phyloP scores from a whole-genome alignment of 2,797 vertebrate species.

The Poliocrania exsul region DNA sequence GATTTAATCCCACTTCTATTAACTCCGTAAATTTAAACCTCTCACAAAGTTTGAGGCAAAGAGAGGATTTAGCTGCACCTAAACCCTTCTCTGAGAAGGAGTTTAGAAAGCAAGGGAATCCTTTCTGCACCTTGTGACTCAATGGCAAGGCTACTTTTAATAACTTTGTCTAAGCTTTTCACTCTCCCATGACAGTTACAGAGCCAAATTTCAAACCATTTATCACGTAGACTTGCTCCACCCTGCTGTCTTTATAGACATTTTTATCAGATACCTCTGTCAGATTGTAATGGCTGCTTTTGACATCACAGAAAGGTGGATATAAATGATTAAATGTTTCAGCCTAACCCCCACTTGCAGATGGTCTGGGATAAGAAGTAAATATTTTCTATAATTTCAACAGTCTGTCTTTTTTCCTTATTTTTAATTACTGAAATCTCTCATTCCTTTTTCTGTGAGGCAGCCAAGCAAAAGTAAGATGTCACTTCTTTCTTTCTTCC shows the following conservation, averaged over 20 bases:
- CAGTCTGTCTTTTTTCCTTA: background rate
- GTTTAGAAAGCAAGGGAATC: no score
- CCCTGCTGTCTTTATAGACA: background rate
- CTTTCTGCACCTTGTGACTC: no score
- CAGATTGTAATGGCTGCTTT: background rate
- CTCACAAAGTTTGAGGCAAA: no score
- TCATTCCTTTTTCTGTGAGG: background rate
- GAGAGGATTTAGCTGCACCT: no score
- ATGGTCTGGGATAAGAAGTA: background rate
- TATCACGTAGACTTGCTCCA: background rate
- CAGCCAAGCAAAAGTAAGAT: background rate
- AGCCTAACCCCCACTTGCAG: background rate
- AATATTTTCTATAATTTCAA: background rate
- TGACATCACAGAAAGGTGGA: background rate
- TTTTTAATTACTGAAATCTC: background rate
- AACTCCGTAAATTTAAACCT: no score
- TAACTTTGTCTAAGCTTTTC: no score
- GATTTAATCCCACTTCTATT: no score
- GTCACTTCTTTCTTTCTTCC: background rate
- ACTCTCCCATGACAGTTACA: background rate
- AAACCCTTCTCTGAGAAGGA: no score
- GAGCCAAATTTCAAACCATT: background rate
- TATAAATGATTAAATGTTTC: background rate
- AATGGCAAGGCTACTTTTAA: no score
- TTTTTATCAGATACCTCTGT: background rate